These are phyloP conservation scores for Meiosimyza platycephala DNA, from an alignment of 2,888 invertebrate genomes.

Conservation along the genomic window DNA sequence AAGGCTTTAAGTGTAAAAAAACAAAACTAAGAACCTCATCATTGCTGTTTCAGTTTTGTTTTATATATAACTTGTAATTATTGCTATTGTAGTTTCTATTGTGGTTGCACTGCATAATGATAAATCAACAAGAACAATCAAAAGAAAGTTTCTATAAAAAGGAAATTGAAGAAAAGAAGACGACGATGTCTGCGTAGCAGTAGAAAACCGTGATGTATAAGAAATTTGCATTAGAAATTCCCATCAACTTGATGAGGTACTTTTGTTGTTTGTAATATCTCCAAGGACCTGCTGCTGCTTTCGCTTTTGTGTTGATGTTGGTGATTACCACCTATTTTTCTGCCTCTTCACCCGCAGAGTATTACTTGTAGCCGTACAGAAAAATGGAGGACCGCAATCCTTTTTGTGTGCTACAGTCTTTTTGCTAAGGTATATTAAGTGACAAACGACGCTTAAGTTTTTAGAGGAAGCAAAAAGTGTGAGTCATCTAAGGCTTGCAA, in stretches of 20 bases:
- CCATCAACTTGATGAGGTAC: slow-evolving; percentile 15
- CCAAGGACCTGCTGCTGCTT: slow-evolving; percentile 1
- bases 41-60: not conserved
- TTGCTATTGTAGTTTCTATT: slow-evolving; percentile 1
- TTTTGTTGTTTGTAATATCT: not conserved
- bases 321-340: too few species aligned
- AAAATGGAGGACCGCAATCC: too few species aligned
- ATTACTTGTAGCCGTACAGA: too few species aligned
- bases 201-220: not conserved
- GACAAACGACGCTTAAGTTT: too few species aligned
- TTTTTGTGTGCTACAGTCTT: too few species aligned
- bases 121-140: slow-evolving; percentile 18
- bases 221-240: not conserved
- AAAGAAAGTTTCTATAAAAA: not conserved
- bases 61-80: too few species aligned
- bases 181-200: not conserved
- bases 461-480: too few species aligned
- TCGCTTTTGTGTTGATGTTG: not conserved
- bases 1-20: slow-evolving; percentile 13
- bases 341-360: too few species aligned
- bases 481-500: too few species aligned
- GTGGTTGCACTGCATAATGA: slow-evolving; percentile 21
- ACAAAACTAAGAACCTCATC: not conserved
- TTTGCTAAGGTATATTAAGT: too few species aligned
- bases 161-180: not conserved